Evolutionary conservation across 2,888 invertebrate species (phyloP), one percentile per base, ranked within the genome.

Genomic region (Apomyelois bistriatella): DNA sequence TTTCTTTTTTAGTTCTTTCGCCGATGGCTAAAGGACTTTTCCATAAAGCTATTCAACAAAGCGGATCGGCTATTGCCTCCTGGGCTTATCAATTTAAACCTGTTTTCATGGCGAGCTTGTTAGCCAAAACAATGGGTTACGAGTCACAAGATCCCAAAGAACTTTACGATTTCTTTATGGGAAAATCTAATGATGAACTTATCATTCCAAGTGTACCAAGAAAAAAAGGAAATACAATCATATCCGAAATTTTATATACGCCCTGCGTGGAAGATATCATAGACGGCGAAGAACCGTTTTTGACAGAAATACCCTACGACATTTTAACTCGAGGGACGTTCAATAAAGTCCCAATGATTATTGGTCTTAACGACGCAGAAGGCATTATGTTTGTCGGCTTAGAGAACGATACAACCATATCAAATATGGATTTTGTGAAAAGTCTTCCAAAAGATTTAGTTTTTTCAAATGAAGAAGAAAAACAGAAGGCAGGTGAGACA

Each of bases 11-110:
- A 13, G 48, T 85, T 1, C 56, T 85, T 0, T 87, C 88, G 1
- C 78, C 79, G 0, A 82, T 83, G 81, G 79, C 87, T 0, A 81
- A 72, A 59, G 86, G 85, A 0, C 63, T 86, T 0, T 89, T 87
- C 50, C 82, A 86, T 40, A 85, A 74, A 66, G 87, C 79, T 0
- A 86, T 89, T 9, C 59, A 76, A 17, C 82, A 87, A 54, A 87
- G 88, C 56, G 88, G 88, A 1, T 87, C 88, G 0, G 73, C 85
- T 0, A 51, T 84, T 1, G 61, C 72, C 0, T 56, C 79, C 0
- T 89, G 86, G 85, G 74, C 77, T 0, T 61, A 72, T 10, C 86
- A 88, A 54, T 82, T 67, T 48, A 72, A 72, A 28, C 85, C 86
- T 0, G 58, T 80, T 1, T 76, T 71, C 30, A 63, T 78, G 61